Evolutionary conservation across 2,888 invertebrate genomes (phyloP).

Genomic region (Epinotia demarniana): DNA sequence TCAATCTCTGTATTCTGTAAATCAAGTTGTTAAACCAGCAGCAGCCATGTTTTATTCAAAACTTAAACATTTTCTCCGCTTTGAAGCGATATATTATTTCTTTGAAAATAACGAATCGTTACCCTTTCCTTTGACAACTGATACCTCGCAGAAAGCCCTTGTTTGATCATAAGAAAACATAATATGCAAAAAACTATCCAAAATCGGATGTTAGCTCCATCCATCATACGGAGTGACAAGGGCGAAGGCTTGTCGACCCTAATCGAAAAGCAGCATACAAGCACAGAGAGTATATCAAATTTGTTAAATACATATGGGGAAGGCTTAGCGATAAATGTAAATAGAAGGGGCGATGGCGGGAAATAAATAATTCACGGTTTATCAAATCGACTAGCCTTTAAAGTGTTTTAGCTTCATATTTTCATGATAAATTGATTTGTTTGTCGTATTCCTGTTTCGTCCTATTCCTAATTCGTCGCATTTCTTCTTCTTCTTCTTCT

Average conservation of each 20-base stretch:
- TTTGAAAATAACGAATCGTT: conserved; percentile 34
- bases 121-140: conserved; percentile 47
- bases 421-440: not conserved
- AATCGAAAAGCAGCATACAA: conserved; percentile 66
- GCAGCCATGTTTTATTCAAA: not conserved
- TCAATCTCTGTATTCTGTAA: not conserved
- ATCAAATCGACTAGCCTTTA: conserved; percentile 19
- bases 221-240: conserved; percentile 78
- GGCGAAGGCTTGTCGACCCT: conserved; percentile 80
- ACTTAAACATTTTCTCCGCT: conserved; percentile 6
- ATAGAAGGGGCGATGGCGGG: conserved; percentile 23
- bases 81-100: conserved; percentile 21
- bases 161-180: conserved; percentile 59
- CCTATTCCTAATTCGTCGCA: too few species aligned
- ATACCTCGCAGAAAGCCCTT: conserved; percentile 56
- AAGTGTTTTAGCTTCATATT: not conserved
- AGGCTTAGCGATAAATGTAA: conserved; percentile 31
- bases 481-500: too few species aligned
- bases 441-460: too few species aligned
- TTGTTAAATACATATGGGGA: conserved; percentile 39
- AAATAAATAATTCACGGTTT: conserved; percentile 20
- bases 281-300: conserved; percentile 40
- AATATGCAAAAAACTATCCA: conserved; percentile 74
- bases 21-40: conserved; percentile 3
- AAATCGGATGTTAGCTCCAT: conserved; percentile 77